Evolutionary conservation across 2,888 invertebrate species (phyloP).

Genomic region (Pomacea canaliculata): DNA sequence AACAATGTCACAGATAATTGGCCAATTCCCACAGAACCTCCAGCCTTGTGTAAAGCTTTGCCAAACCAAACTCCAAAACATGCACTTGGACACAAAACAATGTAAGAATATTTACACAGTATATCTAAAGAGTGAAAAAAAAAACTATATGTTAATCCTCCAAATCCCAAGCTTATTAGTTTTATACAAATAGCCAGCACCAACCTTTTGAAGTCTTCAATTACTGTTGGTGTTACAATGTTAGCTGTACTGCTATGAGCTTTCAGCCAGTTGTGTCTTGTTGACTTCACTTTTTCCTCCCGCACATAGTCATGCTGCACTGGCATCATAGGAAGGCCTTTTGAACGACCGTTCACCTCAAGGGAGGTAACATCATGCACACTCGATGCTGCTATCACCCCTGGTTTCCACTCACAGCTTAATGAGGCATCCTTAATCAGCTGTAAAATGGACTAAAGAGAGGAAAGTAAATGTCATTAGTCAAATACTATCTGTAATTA

Average conservation of each 20-base stretch:
- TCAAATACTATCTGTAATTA: too few relatives aligned
- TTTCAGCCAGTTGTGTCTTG: constrained; percentile 21
- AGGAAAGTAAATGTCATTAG: neutral
- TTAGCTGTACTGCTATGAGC: constrained; percentile 18
- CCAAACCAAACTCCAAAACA: too few relatives aligned
- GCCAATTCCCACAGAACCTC: too few relatives aligned
- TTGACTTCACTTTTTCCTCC: constrained; percentile 37
- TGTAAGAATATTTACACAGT: neutral
- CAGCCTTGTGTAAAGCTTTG: too few relatives aligned
- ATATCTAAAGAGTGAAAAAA: too few relatives aligned
- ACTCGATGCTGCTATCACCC: constrained; percentile 39
- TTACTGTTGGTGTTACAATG: constrained; percentile 39
- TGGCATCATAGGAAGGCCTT: constrained; percentile 39
- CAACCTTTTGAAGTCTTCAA: constrained; percentile 47
- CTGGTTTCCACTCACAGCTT: constrained; percentile 57
- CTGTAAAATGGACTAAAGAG: constrained; percentile 44
- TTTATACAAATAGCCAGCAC: neutral
- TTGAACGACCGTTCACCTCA: constrained; percentile 24
- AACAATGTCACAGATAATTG: too few relatives aligned
- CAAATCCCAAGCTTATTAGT: too few relatives aligned
- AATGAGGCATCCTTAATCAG: constrained; percentile 54
- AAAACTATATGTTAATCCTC: too few relatives aligned
- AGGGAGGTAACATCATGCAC: constrained; percentile 25
- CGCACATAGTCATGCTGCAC: constrained; percentile 50
- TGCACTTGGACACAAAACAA: too few relatives aligned